Percentiles rank a stretch among this genome's conserved stretches.
Evolutionary conservation across 2,797 vertebrate genomes (phyloP).

Genomic region (Falco cherrug): DNA sequence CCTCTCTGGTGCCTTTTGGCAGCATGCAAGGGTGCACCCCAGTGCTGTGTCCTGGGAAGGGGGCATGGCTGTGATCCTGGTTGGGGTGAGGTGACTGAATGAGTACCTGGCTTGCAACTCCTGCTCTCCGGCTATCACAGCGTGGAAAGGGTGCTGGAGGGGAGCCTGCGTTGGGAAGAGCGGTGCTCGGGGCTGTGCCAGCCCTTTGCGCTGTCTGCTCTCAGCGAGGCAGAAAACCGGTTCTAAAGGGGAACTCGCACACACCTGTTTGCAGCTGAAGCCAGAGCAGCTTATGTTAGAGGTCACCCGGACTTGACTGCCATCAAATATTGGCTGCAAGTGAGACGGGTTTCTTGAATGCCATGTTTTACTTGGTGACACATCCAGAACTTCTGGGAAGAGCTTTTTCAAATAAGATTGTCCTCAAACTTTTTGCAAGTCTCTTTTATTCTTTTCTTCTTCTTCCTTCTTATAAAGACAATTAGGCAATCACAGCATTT

Average conservation of each 20-base stretch:
- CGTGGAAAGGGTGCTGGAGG: neutral
- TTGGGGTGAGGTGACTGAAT: neutral
- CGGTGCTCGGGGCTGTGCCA: neutral
- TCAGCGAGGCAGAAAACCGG: neutral
- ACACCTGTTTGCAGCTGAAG: neutral
- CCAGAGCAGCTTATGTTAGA: neutral
- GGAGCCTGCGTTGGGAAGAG: neutral
- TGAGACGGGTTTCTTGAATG: neutral
- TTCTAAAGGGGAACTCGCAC: neutral
- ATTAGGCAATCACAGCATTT: neutral
- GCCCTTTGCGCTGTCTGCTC: neutral
- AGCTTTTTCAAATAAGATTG: neutral
- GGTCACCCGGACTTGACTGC: neutral
- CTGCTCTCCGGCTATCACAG: fast-evolving
- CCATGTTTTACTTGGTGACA: neutral
- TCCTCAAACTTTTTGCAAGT: neutral
- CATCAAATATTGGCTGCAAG: neutral
- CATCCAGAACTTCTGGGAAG: neutral
- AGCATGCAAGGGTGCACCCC: neutral
- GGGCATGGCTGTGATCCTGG: neutral
- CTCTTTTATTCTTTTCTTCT: no score
- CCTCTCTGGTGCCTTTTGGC: neutral
- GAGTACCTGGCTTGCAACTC: neutral
- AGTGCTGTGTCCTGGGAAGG: fast-evolving
- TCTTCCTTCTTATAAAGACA: neutral